phyloP scores from a whole-genome alignment of 1,140 invertebrate species.

The Trichomalopsis sarcophagae region DNA sequence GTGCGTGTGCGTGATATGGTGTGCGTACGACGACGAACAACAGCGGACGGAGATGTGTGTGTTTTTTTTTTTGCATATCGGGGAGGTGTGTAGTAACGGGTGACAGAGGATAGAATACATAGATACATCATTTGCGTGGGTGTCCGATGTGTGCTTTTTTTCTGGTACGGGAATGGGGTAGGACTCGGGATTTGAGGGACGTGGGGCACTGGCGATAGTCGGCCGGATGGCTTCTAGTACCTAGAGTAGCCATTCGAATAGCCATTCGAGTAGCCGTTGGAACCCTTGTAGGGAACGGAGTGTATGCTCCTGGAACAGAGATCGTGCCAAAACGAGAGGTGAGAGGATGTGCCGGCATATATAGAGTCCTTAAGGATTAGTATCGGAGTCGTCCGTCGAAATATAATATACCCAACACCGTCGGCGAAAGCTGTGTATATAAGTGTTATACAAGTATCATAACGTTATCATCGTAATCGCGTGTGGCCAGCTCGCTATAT shows the following conservation, averaged over 20 bases:
- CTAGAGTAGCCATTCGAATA: constrained; percentile 76
- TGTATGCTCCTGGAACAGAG: constrained; percentile 76
- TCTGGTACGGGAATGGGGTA: not conserved
- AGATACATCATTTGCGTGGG: not conserved
- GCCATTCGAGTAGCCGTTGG: constrained; percentile 75
- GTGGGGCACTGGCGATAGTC: constrained; percentile 54
- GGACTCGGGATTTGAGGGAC: not conserved
- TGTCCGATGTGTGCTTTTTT: not conserved
- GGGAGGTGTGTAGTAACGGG: too few relatives aligned
- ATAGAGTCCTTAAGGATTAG: constrained; percentile 17
- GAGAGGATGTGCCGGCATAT: constrained; percentile 63
- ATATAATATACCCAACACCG: constrained; percentile 21
- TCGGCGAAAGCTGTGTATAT: not conserved
- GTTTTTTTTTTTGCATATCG: not conserved
- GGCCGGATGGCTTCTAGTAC: constrained; percentile 73
- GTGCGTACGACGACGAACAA: constrained; percentile 36
- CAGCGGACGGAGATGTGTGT: constrained; percentile 7
- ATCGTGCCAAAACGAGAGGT: constrained; percentile 72
- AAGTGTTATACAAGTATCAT: not conserved
- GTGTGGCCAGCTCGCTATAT: not conserved
- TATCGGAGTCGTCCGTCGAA: not conserved
- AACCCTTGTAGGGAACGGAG: constrained; percentile 75
- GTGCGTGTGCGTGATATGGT: not conserved
- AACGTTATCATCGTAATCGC: not conserved
- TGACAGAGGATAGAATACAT: not conserved